Conservation (phyloP, 2,113 vertebrate genomes). For the Noctilio leporinus region DNA sequence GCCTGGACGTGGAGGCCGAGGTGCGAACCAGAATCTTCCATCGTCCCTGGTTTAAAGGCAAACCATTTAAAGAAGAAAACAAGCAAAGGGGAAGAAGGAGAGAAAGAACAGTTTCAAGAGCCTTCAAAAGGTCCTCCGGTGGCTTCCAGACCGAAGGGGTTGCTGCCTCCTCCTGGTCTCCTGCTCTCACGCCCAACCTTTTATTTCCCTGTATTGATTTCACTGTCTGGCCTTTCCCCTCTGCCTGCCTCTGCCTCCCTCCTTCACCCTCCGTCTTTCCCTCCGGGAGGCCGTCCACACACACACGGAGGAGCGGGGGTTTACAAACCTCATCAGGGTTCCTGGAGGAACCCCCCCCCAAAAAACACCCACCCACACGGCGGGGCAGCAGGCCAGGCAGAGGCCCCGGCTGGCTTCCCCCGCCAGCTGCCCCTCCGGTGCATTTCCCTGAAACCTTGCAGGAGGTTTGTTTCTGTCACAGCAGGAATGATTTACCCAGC, state of each 20-base stretch:
- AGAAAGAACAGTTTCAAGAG: neutral
- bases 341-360: neutral
- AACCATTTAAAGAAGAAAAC: neutral
- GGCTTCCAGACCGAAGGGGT: no score
- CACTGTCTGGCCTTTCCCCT: neutral
- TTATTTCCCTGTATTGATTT: neutral
- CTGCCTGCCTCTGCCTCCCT: no score
- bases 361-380: fast-evolving
- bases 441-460: conserved; percentile 13
- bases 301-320: fast-evolving
- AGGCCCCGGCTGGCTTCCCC: neutral
- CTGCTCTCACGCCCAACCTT: neutral
- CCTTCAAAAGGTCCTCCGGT: neutral
- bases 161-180: no score
- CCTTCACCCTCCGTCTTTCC: neutral
- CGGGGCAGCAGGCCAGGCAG: fast-evolving
- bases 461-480: neutral
- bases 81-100: neutral
- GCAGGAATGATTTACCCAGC: conserved; percentile 32
- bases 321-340: neutral
- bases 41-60: neutral
- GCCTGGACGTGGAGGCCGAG: neutral
- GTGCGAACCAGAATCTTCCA: neutral
- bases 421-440: neutral
- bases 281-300: neutral